Evolutionary conservation across 2,797 vertebrate species (phyloP).

Genomic region (Tympanoctomys barrerae): DNA sequence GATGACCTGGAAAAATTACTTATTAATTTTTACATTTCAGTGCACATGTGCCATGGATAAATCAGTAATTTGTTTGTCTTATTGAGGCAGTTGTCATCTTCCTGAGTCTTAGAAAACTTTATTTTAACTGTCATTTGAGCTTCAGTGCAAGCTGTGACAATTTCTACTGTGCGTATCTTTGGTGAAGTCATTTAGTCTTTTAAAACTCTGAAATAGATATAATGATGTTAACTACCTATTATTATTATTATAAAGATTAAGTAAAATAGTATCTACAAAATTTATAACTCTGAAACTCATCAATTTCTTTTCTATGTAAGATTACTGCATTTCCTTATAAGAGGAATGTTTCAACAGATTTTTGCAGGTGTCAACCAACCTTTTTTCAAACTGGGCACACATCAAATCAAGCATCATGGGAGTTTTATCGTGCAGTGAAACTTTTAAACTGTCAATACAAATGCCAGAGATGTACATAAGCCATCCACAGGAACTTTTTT

Average conservation of each 20-base stretch:
- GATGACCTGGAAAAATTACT: constrained; percentile 65
- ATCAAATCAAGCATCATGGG: too few species aligned
- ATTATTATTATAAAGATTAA: constrained; percentile 15
- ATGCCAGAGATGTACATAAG: too few species aligned
- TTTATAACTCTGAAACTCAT: background rate
- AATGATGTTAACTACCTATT: background rate
- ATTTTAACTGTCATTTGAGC: constrained; percentile 31
- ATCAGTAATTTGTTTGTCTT: background rate
- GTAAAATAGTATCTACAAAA: background rate
- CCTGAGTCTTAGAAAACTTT: background rate
- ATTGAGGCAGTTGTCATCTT: background rate
- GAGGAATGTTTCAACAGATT: too few species aligned
- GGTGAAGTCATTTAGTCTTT: constrained; percentile 27
- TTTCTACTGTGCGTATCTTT: background rate
- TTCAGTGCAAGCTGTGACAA: background rate
- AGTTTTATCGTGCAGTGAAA: too few species aligned
- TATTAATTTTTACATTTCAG: constrained; percentile 81
- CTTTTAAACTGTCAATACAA: too few species aligned
- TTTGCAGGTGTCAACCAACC: too few species aligned
- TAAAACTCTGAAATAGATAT: constrained; percentile 10
- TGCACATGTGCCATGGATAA: constrained; percentile 43
- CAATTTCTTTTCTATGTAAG: background rate
- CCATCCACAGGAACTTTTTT: too few species aligned
- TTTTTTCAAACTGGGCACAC: too few species aligned
- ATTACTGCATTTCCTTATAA: too few species aligned